Conservation (phyloP, 2,888 invertebrate species). For the Drosophila nigritarsus region DNA sequence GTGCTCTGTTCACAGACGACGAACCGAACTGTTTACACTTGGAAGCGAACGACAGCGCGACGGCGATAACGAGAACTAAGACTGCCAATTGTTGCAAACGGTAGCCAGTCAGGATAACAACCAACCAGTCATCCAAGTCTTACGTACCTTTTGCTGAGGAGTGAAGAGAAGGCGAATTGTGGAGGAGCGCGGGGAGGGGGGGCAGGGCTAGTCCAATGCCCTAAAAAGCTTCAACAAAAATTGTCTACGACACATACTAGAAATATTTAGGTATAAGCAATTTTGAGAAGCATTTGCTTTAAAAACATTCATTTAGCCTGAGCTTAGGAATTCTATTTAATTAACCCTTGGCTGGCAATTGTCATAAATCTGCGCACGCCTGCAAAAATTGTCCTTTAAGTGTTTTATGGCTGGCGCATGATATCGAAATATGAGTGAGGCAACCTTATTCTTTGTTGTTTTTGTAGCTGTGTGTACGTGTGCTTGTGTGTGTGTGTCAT, state of each 20-base stretch:
- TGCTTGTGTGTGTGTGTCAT: slow-evolving; percentile 22
- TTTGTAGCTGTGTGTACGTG: slow-evolving; percentile 6
- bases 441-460: slow-evolving; percentile 19
- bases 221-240: slow-evolving; percentile 48
- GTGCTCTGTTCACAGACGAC: slow-evolving; percentile 25
- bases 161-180: not conserved
- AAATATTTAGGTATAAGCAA: slow-evolving; percentile 69
- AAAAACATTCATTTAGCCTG: slow-evolving; percentile 42
- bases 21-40: slow-evolving; percentile 68
- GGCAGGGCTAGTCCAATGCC: slow-evolving; percentile 12
- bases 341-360: slow-evolving; percentile 64
- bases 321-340: slow-evolving; percentile 66
- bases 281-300: slow-evolving; percentile 43
- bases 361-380: slow-evolving; percentile 51
- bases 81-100: slow-evolving; percentile 82
- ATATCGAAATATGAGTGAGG: slow-evolving; percentile 38
- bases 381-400: slow-evolving; percentile 73
- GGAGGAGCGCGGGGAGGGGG: not conserved
- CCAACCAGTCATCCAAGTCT: slow-evolving; percentile 36
- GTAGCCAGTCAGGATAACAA: slow-evolving; percentile 39
- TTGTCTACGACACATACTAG: slow-evolving; percentile 37
- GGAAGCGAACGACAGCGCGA: slow-evolving; percentile 53
- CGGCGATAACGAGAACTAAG: slow-evolving; percentile 34
- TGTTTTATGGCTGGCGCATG: slow-evolving; percentile 75
- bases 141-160: slow-evolving; percentile 46